phyloP scores from a whole-genome alignment of 2,888 invertebrate genomes.

The Drosophila kuntzei region DNA sequence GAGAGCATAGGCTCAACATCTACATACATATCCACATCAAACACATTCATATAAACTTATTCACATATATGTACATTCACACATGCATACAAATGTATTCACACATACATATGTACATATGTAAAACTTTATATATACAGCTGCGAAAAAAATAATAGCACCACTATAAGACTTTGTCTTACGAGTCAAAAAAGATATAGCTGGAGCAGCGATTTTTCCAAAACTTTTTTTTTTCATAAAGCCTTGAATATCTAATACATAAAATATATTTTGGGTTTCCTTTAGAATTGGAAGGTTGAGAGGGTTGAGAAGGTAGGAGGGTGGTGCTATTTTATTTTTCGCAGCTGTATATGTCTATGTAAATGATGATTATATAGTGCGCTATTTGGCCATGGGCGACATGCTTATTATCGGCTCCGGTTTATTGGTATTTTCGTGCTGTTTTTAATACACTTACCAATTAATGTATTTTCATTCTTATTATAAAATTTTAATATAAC shows the following conservation, averaged over 20 bases:
- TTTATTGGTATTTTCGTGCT: constrained; percentile 13
- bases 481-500: background rate
- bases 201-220: too few species aligned
- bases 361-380: constrained; percentile 62
- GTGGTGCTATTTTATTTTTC: too few species aligned
- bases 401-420: constrained; percentile 59
- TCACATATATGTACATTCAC: background rate
- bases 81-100: constrained; percentile 4
- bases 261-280: too few species aligned
- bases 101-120: background rate
- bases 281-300: too few species aligned
- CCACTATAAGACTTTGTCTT: too few species aligned
- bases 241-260: too few species aligned
- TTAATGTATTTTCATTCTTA: background rate
- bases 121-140: background rate
- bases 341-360: too few species aligned
- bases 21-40: constrained; percentile 9
- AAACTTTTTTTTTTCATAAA: too few species aligned
- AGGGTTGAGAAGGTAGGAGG: too few species aligned
- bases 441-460: constrained; percentile 13
- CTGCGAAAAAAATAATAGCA: too few species aligned
- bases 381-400: constrained; percentile 55
- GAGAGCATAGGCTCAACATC: constrained; percentile 46
- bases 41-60: constrained; percentile 5
- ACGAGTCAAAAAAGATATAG: too few species aligned